Conservation (phyloP, 2,797 vertebrate species). For the Acanthurus lineatus region DNA sequence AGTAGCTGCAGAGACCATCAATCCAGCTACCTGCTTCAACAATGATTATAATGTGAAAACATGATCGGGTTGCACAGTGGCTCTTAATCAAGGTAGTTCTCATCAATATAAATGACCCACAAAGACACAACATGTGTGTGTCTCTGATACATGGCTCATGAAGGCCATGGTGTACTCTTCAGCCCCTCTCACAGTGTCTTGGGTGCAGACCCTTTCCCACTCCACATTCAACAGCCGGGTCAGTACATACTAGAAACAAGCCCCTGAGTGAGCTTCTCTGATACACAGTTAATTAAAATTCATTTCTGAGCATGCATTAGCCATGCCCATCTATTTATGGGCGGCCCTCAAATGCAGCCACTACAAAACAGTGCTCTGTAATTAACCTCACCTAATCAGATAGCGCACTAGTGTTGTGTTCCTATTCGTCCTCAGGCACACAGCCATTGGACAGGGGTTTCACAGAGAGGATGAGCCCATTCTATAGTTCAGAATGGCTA, state of each 20-base stretch:
- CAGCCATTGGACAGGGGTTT: slow-evolving; percentile 84
- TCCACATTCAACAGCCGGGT: slow-evolving; percentile 72
- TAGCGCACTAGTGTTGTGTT: slow-evolving; percentile 85
- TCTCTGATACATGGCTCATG: slow-evolving; percentile 43
- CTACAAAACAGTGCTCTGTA: slow-evolving; percentile 89
- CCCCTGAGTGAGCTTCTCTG: slow-evolving; percentile 79
- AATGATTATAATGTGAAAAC: slow-evolving; percentile 43
- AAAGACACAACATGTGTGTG: slow-evolving; percentile 56
- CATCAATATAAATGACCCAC: slow-evolving; percentile 67
- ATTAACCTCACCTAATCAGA: slow-evolving; percentile 91
- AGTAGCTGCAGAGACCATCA: slow-evolving; percentile 18
- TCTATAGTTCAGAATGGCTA: slow-evolving; percentile 89
- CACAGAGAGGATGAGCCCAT: slow-evolving; percentile 86
- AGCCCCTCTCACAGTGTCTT: slow-evolving; percentile 61
- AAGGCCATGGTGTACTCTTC: slow-evolving; percentile 48
- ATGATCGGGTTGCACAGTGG: slow-evolving; percentile 32
- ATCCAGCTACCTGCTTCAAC: slow-evolving; percentile 3
- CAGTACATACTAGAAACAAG: slow-evolving; percentile 79
- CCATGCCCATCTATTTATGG: slow-evolving; percentile 88
- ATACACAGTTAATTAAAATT: slow-evolving; percentile 88
- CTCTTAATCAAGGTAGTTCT: slow-evolving; percentile 57
- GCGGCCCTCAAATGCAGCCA: slow-evolving; percentile 86
- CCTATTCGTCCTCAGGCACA: slow-evolving; percentile 86
- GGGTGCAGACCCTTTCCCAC: slow-evolving; percentile 67
- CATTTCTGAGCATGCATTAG: slow-evolving; percentile 87